Conservation (phyloP, 2,113 vertebrate species). For the Sapajus apella region DNA sequence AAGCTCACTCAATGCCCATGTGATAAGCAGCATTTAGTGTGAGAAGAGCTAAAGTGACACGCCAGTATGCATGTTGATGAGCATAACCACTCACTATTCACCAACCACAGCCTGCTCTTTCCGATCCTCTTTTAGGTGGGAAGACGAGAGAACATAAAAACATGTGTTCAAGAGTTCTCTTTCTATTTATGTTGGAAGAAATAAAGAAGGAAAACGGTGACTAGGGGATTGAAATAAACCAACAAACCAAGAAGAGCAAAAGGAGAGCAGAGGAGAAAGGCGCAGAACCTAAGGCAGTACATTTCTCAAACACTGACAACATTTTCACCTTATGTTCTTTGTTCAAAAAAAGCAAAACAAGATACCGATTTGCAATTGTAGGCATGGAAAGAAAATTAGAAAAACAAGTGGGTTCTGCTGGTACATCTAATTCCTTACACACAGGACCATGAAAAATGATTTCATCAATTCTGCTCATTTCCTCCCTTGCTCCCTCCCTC, state of each 20-base stretch:
- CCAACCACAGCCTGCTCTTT: background rate
- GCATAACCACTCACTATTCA: background rate
- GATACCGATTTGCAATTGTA: background rate
- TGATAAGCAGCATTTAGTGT: background rate
- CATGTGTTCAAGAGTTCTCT: constrained; percentile 39
- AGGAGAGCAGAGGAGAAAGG: background rate
- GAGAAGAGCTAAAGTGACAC: background rate
- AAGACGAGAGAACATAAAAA: background rate
- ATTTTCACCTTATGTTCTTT: background rate
- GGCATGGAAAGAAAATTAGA: background rate
- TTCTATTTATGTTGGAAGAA: constrained; percentile 1
- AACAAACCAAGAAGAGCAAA: background rate
- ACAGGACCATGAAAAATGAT: background rate
- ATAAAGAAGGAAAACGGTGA: background rate
- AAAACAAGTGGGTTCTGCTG: background rate
- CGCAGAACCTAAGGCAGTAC: background rate
- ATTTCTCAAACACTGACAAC: background rate
- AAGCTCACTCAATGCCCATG: background rate
- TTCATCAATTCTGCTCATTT: background rate
- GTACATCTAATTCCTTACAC: background rate
- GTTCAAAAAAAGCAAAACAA: background rate
- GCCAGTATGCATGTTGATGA: background rate
- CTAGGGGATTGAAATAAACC: constrained; percentile 2
- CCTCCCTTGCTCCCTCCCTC: background rate
- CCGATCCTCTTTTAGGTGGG: background rate